phyloP scores from a whole-genome alignment of 2,113 vertebrate genomes.

The zebrafish (Danio rerio) region GRCz12tu NC_133200.1:12870501-12871000 shows the following conservation, averaged over 20 bases:
- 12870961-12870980: too few relatives aligned
- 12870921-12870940: too few relatives aligned
- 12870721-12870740: not conserved
- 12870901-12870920: too few relatives aligned
- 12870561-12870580: conserved; percentile 61
- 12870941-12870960: too few relatives aligned
- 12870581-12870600: conserved; percentile 53
- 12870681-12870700: conserved; percentile 22
- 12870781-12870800: not conserved
- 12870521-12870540: conserved; percentile 55
- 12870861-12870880: too few relatives aligned
- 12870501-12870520: conserved; percentile 48
- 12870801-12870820: not conserved
- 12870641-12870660: conserved; percentile 27
- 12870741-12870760: not conserved
- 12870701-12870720: conserved; percentile 23
- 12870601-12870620: conserved; percentile 11
- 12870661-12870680: conserved; percentile 8
- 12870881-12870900: too few relatives aligned
- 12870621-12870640: conserved; percentile 1
- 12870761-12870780: not conserved
- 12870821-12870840: not conserved
- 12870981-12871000: too few relatives aligned
- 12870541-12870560: conserved; percentile 59
- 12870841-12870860: not conserved